Conservation (phyloP, 2,113 vertebrate genomes). For the Pseudolaguvia tuberculata region DNA sequence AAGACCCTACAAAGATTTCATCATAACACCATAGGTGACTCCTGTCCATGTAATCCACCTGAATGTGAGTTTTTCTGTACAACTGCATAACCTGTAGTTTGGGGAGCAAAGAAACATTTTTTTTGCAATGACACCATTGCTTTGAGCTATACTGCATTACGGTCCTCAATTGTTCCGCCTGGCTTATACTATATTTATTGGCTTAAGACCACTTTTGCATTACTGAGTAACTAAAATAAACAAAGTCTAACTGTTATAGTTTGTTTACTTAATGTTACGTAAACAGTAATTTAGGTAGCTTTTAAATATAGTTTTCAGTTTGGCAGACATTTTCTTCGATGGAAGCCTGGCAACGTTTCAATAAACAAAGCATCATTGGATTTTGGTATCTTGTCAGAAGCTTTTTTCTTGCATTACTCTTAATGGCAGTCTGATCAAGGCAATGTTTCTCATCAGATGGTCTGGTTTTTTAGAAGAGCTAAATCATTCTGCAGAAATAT, state of each 20-base stretch:
- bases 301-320: constrained; percentile 4
- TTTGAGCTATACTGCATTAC: constrained; percentile 19
- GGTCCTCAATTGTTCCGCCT: constrained; percentile 27
- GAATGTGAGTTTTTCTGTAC: constrained; percentile 36
- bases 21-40: constrained; percentile 60
- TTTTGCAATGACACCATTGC: constrained; percentile 26
- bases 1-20: constrained; percentile 56
- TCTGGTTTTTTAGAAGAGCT: constrained; percentile 34
- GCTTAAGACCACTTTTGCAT: constrained; percentile 21
- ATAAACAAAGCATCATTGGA: not conserved
- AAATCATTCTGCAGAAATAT: not conserved
- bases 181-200: constrained; percentile 34
- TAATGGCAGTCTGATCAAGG: constrained; percentile 48
- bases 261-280: constrained; percentile 14
- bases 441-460: constrained; percentile 56
- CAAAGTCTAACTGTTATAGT: constrained; percentile 20
- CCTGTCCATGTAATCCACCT: constrained; percentile 14
- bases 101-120: constrained; percentile 12
- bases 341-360: not conserved
- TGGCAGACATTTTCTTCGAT: not conserved
- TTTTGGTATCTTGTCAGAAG: constrained; percentile 16
- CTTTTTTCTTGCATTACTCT: constrained; percentile 54
- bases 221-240: constrained; percentile 8
- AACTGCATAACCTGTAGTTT: constrained; percentile 33
- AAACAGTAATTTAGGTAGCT: constrained; percentile 4